These are phyloP conservation scores for Tricholaema leucomelas DNA, from an alignment of 2,113 vertebrate species.

Conservation along the genomic window DNA sequence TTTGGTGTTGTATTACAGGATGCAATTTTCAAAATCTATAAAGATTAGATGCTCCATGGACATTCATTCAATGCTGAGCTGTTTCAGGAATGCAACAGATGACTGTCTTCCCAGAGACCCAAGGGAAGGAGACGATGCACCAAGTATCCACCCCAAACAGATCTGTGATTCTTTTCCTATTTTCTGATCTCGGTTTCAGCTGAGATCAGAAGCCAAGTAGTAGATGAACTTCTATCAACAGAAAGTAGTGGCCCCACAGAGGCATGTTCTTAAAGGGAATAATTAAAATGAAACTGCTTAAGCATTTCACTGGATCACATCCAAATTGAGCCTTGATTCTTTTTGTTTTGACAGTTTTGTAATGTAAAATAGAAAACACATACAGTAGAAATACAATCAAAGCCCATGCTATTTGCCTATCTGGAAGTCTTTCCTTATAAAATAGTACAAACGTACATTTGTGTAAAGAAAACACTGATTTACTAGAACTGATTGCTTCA, in stretches of 20 bases:
- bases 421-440: constrained; percentile 72
- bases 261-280: background rate
- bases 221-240: background rate
- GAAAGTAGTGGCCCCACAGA: constrained; percentile 15
- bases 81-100: background rate
- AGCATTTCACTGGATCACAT: background rate
- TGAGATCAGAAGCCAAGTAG: too few relatives aligned
- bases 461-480: constrained; percentile 82
- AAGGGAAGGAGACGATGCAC: background rate
- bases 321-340: constrained; percentile 23
- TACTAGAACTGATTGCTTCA: constrained; percentile 83
- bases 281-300: background rate
- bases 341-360: constrained; percentile 73
- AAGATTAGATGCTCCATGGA: background rate
- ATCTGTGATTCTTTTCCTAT: too few relatives aligned
- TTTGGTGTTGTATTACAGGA: background rate
- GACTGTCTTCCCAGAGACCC: background rate
- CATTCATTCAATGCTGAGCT: background rate
- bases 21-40: background rate
- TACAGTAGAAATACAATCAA: constrained; percentile 69
- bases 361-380: constrained; percentile 67
- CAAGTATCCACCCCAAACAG: background rate
- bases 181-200: background rate
- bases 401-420: constrained; percentile 64
- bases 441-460: constrained; percentile 76